These are phyloP conservation scores for Alectoris magna DNA, from an alignment of 2,797 vertebrate species.

Conservation along the genomic window DNA sequence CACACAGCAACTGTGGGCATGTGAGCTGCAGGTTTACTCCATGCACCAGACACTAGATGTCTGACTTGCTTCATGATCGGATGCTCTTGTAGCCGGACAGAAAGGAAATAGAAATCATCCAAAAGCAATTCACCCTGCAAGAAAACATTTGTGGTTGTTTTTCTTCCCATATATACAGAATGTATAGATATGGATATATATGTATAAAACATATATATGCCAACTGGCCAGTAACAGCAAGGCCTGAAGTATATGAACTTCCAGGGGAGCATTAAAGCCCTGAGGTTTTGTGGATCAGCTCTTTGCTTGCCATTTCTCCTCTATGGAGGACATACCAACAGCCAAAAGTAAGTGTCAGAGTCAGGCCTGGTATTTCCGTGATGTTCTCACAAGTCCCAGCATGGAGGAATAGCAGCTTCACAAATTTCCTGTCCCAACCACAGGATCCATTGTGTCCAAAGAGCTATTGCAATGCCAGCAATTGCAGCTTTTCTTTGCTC, in stretches of 20 bases:
- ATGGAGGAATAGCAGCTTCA: not conserved
- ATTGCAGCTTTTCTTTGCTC: not conserved
- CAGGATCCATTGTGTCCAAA: not conserved
- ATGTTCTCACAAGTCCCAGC: not conserved
- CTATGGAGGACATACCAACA: not conserved
- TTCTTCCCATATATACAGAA: not conserved
- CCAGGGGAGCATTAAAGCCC: not conserved
- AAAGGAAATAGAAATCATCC: not conserved
- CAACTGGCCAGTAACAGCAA: not conserved
- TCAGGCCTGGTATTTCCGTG: not conserved
- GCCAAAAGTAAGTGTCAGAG: constrained; percentile 3
- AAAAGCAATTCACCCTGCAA: not conserved
- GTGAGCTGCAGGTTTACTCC: not conserved
- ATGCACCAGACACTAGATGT: constrained; percentile 19
- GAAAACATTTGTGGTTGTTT: not conserved
- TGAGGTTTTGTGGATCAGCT: not conserved
- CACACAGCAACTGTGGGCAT: not conserved
- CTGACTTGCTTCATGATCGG: constrained; percentile 5
- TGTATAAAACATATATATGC: too few relatives aligned
- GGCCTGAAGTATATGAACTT: not conserved
- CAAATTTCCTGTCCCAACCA: not conserved
- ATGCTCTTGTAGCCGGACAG: not conserved
- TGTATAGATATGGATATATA: too few relatives aligned
- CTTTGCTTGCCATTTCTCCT: not conserved
- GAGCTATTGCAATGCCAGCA: not conserved